Evolutionary conservation across 1,140 invertebrate species (phyloP).

Genomic region (Latrodectus geometricus): DNA sequence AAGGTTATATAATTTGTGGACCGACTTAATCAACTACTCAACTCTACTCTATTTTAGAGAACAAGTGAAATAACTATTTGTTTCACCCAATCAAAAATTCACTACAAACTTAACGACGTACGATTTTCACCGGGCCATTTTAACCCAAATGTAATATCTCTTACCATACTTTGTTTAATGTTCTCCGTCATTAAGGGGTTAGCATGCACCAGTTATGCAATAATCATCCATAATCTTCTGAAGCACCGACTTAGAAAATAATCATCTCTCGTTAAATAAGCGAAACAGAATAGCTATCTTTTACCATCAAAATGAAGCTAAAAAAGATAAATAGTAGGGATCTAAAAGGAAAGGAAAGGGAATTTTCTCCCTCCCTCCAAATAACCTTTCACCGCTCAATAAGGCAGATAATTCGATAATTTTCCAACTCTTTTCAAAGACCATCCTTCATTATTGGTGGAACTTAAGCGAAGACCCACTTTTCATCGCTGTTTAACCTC

Average conservation of each 20-base stretch:
- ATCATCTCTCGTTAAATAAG: not conserved
- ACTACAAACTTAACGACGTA: no score
- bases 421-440: not conserved
- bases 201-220: not conserved
- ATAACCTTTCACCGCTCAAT: slow-evolving; percentile 14
- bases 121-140: no score
- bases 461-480: not conserved
- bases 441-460: not conserved
- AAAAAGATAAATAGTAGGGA: not conserved
- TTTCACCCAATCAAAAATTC: no score
- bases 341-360: no score
- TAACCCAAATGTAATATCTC: not conserved
- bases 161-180: not conserved
- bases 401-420: slow-evolving; percentile 11
- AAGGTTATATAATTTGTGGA: no score
- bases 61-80: no score
- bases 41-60: no score
- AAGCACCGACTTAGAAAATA: not conserved
- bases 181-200: not conserved
- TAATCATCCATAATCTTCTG: not conserved
- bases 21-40: no score
- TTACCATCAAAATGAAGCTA: not conserved
- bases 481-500: not conserved
- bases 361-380: not conserved
- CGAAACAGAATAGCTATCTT: not conserved